Evolutionary conservation across 2,113 vertebrate genomes (phyloP).

Genomic region (Bos taurus): ARS-UCD2.0 NC_037328.1:134531501-134532000

Average conservation of each 20-base stretch:
- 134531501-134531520: not conserved
- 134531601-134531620: not conserved
- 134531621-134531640: not conserved
- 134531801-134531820: not conserved
- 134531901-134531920: not conserved
- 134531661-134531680: not conserved
- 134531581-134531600: rapidly evolving
- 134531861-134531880: not conserved
- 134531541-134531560: not conserved
- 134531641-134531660: not conserved
- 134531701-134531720: not conserved
- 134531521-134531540: not conserved
- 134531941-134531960: not conserved
- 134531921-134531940: not conserved
- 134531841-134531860: not conserved
- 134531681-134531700: not conserved
- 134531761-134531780: not conserved
- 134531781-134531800: not conserved
- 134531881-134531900: not conserved
- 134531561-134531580: not conserved
- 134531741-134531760: not conserved
- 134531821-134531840: not conserved
- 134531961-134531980: not conserved
- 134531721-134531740: not conserved
- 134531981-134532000: not conserved